Base-by-base conservation (phyloP, 2,797 vertebrate species). In the Synaphobranchus kaupii region DNA sequence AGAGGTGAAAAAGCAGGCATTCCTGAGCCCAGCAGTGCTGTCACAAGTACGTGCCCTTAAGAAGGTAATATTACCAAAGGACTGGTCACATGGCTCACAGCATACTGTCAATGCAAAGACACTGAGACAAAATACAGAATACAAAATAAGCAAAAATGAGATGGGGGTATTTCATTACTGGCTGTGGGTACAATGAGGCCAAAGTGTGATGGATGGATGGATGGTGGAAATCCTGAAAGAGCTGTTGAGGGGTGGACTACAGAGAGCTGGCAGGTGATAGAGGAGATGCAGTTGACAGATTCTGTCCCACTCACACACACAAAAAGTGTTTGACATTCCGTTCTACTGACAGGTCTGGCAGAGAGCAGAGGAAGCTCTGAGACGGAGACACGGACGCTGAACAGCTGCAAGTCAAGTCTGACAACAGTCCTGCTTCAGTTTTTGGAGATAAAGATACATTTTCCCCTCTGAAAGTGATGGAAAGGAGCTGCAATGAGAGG, bases 241-340 rank as follows among this genome's bases (percentile, higher is more conserved):
- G 90, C 87, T 91, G 88, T 87, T 91, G 87, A 92, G 87, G 71
- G 90, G 88, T 48, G 34, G 83, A 54, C 87, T 83, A 88, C 89
- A 86, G 88, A 84, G 89, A 82, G 90, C 90, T 90, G 90, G 90
- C 88, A 76, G 92, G 84, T 50, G 86, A 91, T 88, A 85, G 86
- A 84, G 85, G 88, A 92, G 88, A 94, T 90, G 89, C 89, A 89
- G 91, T 88, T 92, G 93, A 94, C 93, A 94, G 92, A 94, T 93
- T 86, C 91, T 90, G 93, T 91, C 85, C 86, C 91, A 89, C 90
- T 90, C 86, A 84, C 88, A 90, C 90, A 90, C 88, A 90, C 91
- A 94, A 94, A 92, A 91, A 88, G 88, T 6, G 85, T 92, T 89
- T 90, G 90, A 94, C 92, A 93, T 94, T 89, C 89, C 91, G 89